Evolutionary conservation across 2,113 vertebrate genomes (phyloP).

Genomic region (Corynorhinus townsendii): DNA sequence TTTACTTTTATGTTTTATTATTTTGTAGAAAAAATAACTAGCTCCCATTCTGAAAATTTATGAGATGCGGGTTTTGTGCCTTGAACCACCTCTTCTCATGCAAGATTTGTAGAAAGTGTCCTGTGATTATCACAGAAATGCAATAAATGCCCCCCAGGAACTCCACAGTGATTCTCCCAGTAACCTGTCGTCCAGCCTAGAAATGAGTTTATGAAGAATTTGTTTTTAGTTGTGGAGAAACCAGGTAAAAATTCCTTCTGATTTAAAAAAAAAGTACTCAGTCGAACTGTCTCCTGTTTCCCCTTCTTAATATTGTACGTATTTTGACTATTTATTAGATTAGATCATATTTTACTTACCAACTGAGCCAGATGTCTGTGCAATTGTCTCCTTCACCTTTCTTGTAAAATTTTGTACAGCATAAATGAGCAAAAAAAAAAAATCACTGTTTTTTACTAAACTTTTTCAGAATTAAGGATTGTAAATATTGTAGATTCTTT

Average conservation of each 20-base stretch:
- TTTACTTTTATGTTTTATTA: not conserved
- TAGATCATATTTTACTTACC: conserved; percentile 72
- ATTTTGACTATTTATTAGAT: conserved; percentile 84
- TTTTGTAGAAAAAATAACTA: conserved; percentile 36
- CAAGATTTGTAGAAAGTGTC: conserved; percentile 44
- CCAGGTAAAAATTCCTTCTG: conserved; percentile 37
- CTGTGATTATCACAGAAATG: conserved; percentile 57
- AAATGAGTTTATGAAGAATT: conserved; percentile 61
- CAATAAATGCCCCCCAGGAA: conserved; percentile 32
- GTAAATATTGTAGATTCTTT: conserved; percentile 81
- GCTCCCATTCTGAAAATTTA: conserved; percentile 41
- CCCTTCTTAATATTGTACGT: conserved; percentile 78
- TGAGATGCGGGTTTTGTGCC: conserved; percentile 70
- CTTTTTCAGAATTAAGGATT: conserved; percentile 70
- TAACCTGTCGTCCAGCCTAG: not conserved
- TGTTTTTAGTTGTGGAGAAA: conserved; percentile 60
- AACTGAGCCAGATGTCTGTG: conserved; percentile 87
- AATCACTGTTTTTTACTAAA: conserved; percentile 69
- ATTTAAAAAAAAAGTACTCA: not conserved
- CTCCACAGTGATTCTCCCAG: conserved; percentile 16
- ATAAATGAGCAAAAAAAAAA: conserved; percentile 61
- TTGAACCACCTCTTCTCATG: conserved; percentile 61
- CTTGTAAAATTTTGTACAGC: conserved; percentile 82
- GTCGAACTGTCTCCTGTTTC: conserved; percentile 50
- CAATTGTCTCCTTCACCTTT: conserved; percentile 77